phyloP scores from a whole-genome alignment of 2,113 vertebrate species.

The Puffinus mauretanicus region DNA sequence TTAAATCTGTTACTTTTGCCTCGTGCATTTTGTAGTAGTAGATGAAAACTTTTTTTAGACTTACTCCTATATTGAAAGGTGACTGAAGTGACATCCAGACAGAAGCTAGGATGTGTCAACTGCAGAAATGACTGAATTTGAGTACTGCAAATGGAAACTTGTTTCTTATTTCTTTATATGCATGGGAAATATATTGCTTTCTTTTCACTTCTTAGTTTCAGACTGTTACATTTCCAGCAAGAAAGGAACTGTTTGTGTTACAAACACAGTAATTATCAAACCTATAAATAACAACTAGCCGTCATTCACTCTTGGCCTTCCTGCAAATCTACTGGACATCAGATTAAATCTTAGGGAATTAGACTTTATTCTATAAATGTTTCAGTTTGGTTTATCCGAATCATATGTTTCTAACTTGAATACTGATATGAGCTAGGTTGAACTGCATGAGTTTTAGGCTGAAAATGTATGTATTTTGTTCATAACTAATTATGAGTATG shows the following conservation, averaged over 20 bases:
- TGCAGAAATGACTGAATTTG: not conserved
- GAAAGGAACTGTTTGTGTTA: not conserved
- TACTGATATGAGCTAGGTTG: accelerated
- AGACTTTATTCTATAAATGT: not conserved
- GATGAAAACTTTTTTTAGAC: not conserved
- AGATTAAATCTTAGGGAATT: not conserved
- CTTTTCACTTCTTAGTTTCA: not conserved
- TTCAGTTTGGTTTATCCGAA: not conserved
- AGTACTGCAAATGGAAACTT: not conserved
- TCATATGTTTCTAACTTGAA: not conserved
- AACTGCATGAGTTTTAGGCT: not conserved
- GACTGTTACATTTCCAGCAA: slow-evolving; percentile 20
- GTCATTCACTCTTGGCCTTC: not conserved
- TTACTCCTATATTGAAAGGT: not conserved
- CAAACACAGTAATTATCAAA: slow-evolving; percentile 33
- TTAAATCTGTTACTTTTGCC: not conserved
- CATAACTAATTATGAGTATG: not conserved
- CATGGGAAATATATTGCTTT: not conserved
- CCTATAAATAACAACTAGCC: not conserved
- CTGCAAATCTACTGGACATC: not conserved
- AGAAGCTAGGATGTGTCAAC: not conserved
- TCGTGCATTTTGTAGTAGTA: not conserved
- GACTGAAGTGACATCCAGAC: not conserved
- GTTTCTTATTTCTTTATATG: not conserved
- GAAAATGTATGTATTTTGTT: not conserved